Conservation (phyloP, 2,113 vertebrate genomes). For the Hemibagrus wyckioides region DNA sequence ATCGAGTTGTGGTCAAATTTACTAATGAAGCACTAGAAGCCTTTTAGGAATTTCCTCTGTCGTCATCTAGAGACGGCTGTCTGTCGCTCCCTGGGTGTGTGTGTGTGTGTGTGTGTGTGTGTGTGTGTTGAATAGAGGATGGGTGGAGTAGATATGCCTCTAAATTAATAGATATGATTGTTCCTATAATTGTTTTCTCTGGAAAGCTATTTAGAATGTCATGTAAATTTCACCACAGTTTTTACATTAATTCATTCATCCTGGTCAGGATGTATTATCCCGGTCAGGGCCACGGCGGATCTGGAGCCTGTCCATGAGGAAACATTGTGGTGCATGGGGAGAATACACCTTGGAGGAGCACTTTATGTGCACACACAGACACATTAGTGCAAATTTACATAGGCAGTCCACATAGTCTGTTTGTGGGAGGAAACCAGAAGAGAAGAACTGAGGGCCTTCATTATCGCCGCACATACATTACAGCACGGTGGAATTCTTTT, state of each 20-base stretch:
- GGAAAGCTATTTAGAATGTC: background rate
- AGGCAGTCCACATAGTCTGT: background rate
- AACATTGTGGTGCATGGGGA: background rate
- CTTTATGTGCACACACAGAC: background rate
- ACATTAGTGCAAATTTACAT: background rate
- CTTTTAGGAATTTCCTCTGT: slow-evolving; percentile 31
- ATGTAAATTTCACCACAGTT: background rate
- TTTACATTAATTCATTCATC: background rate
- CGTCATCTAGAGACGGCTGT: slow-evolving; percentile 10
- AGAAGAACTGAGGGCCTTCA: no score
- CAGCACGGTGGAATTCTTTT: no score
- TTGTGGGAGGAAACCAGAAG: background rate
- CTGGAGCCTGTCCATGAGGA: background rate
- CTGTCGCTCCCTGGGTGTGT: background rate
- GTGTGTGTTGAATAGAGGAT: no score
- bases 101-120: no score
- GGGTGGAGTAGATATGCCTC: no score
- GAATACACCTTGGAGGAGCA: background rate
- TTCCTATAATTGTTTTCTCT: background rate
- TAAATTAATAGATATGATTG: no score
- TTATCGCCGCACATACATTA: no score
- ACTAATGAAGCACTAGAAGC: background rate
- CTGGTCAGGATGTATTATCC: background rate
- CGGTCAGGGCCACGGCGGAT: background rate
- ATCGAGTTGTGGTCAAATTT: background rate